Evolutionary conservation across 2,888 invertebrate genomes (phyloP), one percentile per base, ranked within the genome.

Genomic region (Buathra laborator): DNA sequence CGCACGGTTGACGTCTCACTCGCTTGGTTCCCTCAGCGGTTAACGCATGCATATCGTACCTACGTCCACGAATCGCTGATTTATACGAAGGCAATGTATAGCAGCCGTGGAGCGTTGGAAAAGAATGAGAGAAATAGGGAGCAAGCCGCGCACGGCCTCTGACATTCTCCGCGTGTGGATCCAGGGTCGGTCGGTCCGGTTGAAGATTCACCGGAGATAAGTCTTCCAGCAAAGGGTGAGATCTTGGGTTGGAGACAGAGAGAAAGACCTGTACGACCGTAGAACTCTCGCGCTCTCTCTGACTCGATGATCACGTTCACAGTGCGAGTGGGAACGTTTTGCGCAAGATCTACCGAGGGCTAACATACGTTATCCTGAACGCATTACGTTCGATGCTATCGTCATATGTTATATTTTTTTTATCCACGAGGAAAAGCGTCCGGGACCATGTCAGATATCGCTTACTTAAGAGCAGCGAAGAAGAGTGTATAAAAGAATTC

Each of bases 191-290:
- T 53, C 37, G n/a, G 87, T 77, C 84, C 87, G 83, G 79, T 77
- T 48, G 67, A 86, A 92, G 92, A 92, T 92, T 89, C 89, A 89
- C 86, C 89, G 88, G 86, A 90, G 91, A 92, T 92, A 92, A 92
- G 90, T 89, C 83, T 87, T 81, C 84, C 87, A 87, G 88, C 87
- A 88, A 81, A 80, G 89, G 87, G 89, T 88, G 87, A 90, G 87
- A 81, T 86, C 90, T 91, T 24, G n/a, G 68, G 51, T 10, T 32
- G 56, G 43, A 67, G 68, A 24, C 24, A 37, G 53, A 72, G 12
- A 81, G 64, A 48, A 14, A 64, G 51, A 79, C 56, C 53, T n/a
- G 71, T 43, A 43, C 19, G 56, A 74, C 29, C 43, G 12, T n/a
- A 29, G 24, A 53, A 74, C 51, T 76, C 66, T 48, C 66, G 76